A percentile compares a stretch with the other conserved stretches of the same genome.
phyloP scores from a whole-genome alignment of 2,888 invertebrate genomes.

The Kuschelorhynchus macadamiae region DNA sequence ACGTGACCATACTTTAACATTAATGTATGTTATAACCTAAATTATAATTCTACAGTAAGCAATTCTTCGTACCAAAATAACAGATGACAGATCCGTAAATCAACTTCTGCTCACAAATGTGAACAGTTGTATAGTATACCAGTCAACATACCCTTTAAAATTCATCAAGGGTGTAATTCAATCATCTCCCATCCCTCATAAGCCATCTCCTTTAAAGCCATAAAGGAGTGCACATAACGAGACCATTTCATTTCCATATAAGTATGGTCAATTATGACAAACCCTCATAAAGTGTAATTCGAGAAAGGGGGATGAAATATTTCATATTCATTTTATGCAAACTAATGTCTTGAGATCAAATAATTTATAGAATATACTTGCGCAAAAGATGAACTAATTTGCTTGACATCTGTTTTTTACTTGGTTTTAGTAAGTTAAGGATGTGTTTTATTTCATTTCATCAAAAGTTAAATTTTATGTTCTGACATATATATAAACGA shows the following conservation, averaged over 20 bases:
- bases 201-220: conserved; percentile 19
- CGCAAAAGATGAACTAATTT: no score
- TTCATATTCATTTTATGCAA: conserved; percentile 22
- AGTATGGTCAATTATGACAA: conserved; percentile 39
- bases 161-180: conserved; percentile 47
- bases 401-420: no score
- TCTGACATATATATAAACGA: no score
- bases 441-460: no score
- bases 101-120: conserved; percentile 15
- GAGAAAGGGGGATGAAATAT: conserved; percentile 31
- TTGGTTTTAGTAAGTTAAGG: no score
- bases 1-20: no score
- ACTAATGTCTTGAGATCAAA: no score
- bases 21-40: no score
- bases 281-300: conserved; percentile 33
- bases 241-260: conserved; percentile 36
- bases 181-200: conserved; percentile 37
- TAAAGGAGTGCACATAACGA: conserved; percentile 33
- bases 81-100: conserved; percentile 3
- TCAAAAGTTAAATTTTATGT: no score
- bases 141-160: conserved; percentile 41
- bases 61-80: background rate
- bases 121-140: conserved; percentile 33
- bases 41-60: no score
- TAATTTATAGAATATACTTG: no score